Evolutionary conservation across 2,113 vertebrate species (phyloP).

Genomic region (Ophthalmolycus amberensis): DNA sequence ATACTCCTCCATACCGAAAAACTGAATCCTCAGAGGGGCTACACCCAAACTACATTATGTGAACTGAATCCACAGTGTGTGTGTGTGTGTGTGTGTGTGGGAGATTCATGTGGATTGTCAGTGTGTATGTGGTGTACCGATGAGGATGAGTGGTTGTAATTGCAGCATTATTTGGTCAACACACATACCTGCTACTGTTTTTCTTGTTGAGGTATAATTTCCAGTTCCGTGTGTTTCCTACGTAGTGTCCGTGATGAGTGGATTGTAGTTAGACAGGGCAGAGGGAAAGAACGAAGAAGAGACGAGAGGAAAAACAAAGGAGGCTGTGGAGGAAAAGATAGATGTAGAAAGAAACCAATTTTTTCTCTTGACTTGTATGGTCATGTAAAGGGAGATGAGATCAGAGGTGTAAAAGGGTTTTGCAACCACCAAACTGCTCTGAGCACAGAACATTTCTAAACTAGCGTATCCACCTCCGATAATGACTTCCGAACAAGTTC

Average conservation of each 20-base stretch:
- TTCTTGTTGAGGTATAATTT: conserved; percentile 27
- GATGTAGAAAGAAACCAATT: background rate
- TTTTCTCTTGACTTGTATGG: too few relatives aligned
- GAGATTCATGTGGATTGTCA: background rate
- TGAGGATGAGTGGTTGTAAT: conserved; percentile 14
- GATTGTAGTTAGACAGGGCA: conserved; percentile 11
- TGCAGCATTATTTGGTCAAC: conserved; percentile 19
- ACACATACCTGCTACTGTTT: conserved; percentile 20
- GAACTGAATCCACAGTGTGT: background rate
- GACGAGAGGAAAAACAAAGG: background rate
- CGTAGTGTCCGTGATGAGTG: conserved; percentile 5
- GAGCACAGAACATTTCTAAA: background rate
- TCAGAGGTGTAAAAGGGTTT: background rate
- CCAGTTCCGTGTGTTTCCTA: conserved; percentile 4
- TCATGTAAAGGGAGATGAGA: background rate
- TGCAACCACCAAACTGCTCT: background rate
- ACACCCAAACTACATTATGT: conserved; percentile 46
- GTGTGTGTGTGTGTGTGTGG: background rate
- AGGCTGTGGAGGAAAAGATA: background rate
- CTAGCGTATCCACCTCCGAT: background rate
- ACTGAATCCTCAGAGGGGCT: conserved; percentile 37
- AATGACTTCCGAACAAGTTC: background rate
- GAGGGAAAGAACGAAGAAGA: background rate
- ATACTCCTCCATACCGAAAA: conserved; percentile 22
- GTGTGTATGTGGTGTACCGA: conserved; percentile 2